These are phyloP conservation scores for Acronicta psi DNA, from an alignment of 2,888 invertebrate genomes.

Conservation along the genomic window DNA sequence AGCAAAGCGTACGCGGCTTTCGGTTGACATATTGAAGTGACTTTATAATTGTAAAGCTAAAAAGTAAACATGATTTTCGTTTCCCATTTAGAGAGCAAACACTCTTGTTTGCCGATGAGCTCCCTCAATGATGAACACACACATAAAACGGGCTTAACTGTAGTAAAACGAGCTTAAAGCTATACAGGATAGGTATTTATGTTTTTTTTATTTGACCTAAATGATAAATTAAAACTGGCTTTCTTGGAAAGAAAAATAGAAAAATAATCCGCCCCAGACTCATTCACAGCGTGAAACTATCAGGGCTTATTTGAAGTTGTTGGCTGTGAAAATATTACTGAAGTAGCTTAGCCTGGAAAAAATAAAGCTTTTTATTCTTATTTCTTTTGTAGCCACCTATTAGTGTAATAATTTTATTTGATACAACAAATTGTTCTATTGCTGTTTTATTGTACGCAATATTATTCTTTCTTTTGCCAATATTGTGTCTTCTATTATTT, in stretches of 20 bases:
- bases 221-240: slow-evolving; percentile 43
- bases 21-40: slow-evolving; percentile 57
- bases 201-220: slow-evolving; percentile 36
- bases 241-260: slow-evolving; percentile 29
- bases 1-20: slow-evolving; percentile 39
- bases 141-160: slow-evolving; percentile 59
- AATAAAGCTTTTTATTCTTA: slow-evolving; percentile 20
- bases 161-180: slow-evolving; percentile 56
- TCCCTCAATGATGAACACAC: slow-evolving; percentile 63
- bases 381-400: slow-evolving; percentile 18
- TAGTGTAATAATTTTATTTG: slow-evolving; percentile 3
- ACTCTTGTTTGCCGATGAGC: slow-evolving; percentile 67
- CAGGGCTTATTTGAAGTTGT: slow-evolving; percentile 33
- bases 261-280: slow-evolving; percentile 36
- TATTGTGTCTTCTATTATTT: background rate
- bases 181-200: slow-evolving; percentile 28
- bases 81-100: slow-evolving; percentile 73
- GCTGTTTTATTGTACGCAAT: background rate
- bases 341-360: slow-evolving; percentile 16
- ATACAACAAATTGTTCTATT: background rate
- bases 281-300: slow-evolving; percentile 40
- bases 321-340: slow-evolving; percentile 40
- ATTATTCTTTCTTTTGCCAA: background rate
- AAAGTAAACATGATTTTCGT: slow-evolving; percentile 76
- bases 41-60: slow-evolving; percentile 72